These are phyloP conservation scores for Sinodicranocentrus sp. DNA, from an alignment of 2,888 invertebrate genomes.

Conservation along the genomic window DNA sequence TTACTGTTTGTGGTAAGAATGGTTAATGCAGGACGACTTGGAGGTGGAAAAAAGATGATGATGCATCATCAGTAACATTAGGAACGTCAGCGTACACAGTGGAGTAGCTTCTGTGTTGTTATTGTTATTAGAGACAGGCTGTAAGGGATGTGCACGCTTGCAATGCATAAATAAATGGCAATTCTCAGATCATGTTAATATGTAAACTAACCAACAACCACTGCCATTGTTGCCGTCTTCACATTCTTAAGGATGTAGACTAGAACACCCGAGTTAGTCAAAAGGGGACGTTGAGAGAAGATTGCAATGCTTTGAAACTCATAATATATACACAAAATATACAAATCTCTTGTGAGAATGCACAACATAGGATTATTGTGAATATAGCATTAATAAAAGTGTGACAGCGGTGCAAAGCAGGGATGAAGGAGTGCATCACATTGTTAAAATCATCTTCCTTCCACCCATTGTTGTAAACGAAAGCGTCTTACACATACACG, in stretches of 20 bases:
- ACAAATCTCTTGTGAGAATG: too few relatives aligned
- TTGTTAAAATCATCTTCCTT: conserved; percentile 17
- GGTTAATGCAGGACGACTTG: conserved; percentile 26
- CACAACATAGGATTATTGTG: neutral
- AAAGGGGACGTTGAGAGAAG: neutral
- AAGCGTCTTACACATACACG: neutral
- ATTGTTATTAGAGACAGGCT: neutral
- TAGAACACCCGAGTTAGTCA: conserved; percentile 12
- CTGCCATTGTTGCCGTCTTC: neutral
- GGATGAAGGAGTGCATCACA: neutral
- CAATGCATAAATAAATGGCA: neutral
- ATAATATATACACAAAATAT: too few relatives aligned
- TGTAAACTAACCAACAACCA: neutral
- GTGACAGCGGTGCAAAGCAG: conserved; percentile 31
- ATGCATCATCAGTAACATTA: neutral
- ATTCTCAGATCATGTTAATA: neutral
- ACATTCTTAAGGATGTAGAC: conserved; percentile 13
- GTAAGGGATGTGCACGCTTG: neutral
- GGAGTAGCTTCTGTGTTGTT: conserved; percentile 9
- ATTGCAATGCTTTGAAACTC: neutral
- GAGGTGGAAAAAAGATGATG: neutral
- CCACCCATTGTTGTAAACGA: conserved; percentile 15
- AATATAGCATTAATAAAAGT: conserved; percentile 40
- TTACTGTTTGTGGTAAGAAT: conserved; percentile 48
- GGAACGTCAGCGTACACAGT: neutral